Evolutionary conservation across 1,140 invertebrate genomes (phyloP).

Genomic region (Drosophila setifemur): DNA sequence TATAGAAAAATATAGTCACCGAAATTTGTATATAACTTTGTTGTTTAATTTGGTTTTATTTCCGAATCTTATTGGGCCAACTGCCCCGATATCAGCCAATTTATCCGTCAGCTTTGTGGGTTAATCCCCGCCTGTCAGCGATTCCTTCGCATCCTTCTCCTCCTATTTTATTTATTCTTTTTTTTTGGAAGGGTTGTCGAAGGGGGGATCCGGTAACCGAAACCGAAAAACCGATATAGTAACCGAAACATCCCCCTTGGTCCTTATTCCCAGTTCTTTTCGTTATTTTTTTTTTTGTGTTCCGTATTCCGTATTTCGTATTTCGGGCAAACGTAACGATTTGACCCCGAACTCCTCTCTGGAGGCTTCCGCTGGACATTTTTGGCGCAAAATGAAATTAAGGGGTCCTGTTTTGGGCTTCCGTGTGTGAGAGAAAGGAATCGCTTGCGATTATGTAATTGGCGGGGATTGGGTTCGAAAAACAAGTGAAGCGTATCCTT

Average conservation of each 20-base stretch:
- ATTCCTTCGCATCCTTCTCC: slow-evolving; percentile 21
- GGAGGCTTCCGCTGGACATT: slow-evolving; percentile 18
- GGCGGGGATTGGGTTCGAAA: slow-evolving; percentile 26
- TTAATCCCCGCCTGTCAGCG: slow-evolving; percentile 57
- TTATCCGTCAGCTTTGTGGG: slow-evolving; percentile 36
- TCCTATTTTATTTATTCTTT: too few species aligned
- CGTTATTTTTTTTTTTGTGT: slow-evolving; percentile 5
- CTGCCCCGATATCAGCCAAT: slow-evolving; percentile 21
- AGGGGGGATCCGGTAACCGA: slow-evolving; percentile 13
- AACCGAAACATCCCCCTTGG: slow-evolving; percentile 2
- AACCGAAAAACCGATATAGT: slow-evolving; percentile 32
- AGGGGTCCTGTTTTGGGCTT: slow-evolving; percentile 5
- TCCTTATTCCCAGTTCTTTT: not conserved
- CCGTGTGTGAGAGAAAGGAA: not conserved
- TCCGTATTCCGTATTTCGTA: too few species aligned
- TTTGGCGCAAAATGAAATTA: slow-evolving; percentile 32
- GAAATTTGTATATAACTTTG: not conserved
- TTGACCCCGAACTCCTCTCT: not conserved
- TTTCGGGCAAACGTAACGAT: not conserved
- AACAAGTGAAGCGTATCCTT: slow-evolving; percentile 18
- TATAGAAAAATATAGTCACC: too few species aligned
- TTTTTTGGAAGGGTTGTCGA: slow-evolving; percentile 57
- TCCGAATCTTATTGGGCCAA: slow-evolving; percentile 39
- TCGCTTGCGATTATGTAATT: slow-evolving; percentile 39
- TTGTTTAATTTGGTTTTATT: not conserved